These are phyloP conservation scores for Tenodera sinensis DNA, from an alignment of 2,888 invertebrate genomes.

Conservation along the genomic window DNA sequence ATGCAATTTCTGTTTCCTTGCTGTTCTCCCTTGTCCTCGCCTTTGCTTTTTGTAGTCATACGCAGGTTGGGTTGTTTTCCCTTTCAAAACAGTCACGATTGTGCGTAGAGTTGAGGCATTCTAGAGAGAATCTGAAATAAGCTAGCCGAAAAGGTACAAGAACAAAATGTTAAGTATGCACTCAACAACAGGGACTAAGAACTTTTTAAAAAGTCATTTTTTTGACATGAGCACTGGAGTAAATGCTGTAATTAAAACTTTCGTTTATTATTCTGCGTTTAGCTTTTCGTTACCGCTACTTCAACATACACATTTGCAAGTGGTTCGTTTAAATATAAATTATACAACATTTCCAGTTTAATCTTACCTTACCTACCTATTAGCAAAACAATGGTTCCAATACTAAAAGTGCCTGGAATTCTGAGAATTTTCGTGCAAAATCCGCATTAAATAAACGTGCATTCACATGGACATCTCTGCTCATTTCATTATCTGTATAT, in stretches of 20 bases:
- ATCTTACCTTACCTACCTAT: too few species aligned
- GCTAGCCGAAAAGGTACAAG: not conserved
- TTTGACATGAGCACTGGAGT: not conserved
- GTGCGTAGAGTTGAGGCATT: not conserved
- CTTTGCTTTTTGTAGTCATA: not conserved
- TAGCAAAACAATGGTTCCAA: too few species aligned
- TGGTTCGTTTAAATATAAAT: too few species aligned
- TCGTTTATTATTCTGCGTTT: not conserved
- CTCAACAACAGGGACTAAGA: not conserved
- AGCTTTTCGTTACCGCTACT: not conserved
- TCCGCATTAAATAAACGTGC: too few species aligned
- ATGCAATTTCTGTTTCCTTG: not conserved
- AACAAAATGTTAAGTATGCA: not conserved
- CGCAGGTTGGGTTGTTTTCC: not conserved
- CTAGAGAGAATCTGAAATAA: not conserved
- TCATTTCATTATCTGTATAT: too few species aligned
- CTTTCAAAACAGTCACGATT: not conserved
- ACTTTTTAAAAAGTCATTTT: not conserved
- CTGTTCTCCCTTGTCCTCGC: not conserved
- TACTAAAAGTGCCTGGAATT: too few species aligned
- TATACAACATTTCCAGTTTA: too few species aligned
- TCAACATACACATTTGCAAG: too few species aligned
- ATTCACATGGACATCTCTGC: too few species aligned
- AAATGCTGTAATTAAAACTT: not conserved
- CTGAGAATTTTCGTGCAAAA: too few species aligned